These are phyloP conservation scores for Gopherus evgoodei DNA, from an alignment of 2,113 vertebrate genomes.

Conservation along the genomic window DNA sequence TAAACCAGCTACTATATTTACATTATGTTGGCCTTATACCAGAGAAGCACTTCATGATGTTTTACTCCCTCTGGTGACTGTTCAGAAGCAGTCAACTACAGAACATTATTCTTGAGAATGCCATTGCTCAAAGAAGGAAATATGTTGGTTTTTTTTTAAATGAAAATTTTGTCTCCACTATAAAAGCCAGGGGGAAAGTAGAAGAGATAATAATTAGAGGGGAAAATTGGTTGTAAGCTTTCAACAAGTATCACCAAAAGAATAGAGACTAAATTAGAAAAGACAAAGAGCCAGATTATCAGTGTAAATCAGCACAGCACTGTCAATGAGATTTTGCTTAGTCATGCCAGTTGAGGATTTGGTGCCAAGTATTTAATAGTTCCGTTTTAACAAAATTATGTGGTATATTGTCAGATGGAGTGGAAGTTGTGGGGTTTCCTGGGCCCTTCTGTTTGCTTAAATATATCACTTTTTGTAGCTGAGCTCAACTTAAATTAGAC, in stretches of 20 bases:
- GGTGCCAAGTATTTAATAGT: not conserved
- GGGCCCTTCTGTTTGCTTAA: not conserved
- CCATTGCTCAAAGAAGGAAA: not conserved
- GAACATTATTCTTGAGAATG: not conserved
- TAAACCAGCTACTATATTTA: not conserved
- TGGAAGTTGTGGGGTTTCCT: not conserved
- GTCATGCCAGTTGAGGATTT: not conserved
- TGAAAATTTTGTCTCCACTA: not conserved
- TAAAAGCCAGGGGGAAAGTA: not conserved
- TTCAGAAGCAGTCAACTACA: not conserved
- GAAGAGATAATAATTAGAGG: not conserved
- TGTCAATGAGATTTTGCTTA: not conserved
- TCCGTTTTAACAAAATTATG: not conserved
- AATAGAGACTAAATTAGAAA: not conserved
- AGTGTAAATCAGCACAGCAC: not conserved
- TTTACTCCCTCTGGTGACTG: not conserved
- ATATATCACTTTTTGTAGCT: not conserved
- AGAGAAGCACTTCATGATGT: not conserved
- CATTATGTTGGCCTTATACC: not conserved
- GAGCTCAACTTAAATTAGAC: not conserved
- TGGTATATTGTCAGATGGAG: not conserved
- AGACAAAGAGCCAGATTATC: not conserved
- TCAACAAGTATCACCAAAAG: not conserved
- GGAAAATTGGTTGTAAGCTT: not conserved
- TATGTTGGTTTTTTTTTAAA: not conserved